These are phyloP conservation scores for Cercopithecus hamlyni DNA, from an alignment of 2,797 vertebrate species.

Conservation along the genomic window DNA sequence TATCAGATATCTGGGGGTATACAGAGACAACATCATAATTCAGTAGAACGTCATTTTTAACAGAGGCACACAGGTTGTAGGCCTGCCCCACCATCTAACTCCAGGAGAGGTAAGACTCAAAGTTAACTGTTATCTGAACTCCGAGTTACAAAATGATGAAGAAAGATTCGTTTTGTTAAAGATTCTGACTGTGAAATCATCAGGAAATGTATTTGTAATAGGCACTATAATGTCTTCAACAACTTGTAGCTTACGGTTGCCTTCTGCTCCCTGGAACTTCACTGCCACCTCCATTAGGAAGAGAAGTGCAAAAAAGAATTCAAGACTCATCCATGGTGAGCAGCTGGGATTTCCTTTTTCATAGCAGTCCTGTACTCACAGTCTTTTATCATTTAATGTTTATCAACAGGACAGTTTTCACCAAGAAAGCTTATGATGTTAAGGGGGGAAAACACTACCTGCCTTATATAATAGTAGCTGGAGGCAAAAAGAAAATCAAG, in stretches of 20 bases:
- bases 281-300: neutral
- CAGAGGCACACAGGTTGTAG: neutral
- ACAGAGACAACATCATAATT: neutral
- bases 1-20: neutral
- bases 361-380: neutral
- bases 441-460: neutral
- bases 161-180: neutral
- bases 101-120: neutral
- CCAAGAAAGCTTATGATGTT: neutral
- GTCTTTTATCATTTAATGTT: neutral
- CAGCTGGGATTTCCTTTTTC: neutral
- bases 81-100: neutral
- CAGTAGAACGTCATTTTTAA: neutral
- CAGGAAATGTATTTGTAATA: neutral
- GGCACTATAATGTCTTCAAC: neutral
- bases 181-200: neutral
- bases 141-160: neutral
- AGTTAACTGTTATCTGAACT: neutral
- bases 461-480: neutral
- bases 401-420: neutral
- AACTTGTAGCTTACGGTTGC: neutral
- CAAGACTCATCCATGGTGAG: neutral
- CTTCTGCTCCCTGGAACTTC: neutral
- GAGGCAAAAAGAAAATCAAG: conserved; percentile 34
- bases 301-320: neutral